Conservation (phyloP, 1,140 invertebrate species). For the Polypedilum pembai region DNA sequence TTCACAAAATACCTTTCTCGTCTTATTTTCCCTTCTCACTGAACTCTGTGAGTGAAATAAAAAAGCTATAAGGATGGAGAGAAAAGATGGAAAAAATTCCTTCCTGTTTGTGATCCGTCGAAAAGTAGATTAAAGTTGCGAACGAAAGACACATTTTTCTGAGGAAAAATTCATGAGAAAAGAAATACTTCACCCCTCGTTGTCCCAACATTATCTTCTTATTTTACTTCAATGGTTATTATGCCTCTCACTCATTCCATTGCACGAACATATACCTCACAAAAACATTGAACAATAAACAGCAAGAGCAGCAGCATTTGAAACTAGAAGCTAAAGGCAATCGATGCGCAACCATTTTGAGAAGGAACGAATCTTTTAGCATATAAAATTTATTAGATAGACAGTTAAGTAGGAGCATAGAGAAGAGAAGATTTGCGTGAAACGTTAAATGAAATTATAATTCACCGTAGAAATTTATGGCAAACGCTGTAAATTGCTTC, state of each 20-base stretch:
- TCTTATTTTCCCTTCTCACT: too few relatives aligned
- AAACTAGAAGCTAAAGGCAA: neutral
- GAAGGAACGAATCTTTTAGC: neutral
- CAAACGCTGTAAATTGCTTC: neutral
- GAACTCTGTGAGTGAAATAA: too few relatives aligned
- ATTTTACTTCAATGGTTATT: slow-evolving; percentile 25
- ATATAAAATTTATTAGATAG: slow-evolving; percentile 13
- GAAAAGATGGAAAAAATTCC: too few relatives aligned
- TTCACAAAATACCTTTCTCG: too few relatives aligned
- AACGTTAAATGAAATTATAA: slow-evolving; percentile 19
- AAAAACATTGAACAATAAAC: slow-evolving; percentile 8
- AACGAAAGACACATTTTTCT: too few relatives aligned
- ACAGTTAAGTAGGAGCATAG: neutral
- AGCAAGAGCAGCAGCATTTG: neutral
- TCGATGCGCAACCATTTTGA: neutral
- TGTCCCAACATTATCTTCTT: slow-evolving; percentile 2
- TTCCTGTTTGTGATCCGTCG: too few relatives aligned
- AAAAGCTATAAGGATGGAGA: too few relatives aligned
- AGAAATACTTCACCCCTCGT: neutral
- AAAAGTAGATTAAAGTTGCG: too few relatives aligned
- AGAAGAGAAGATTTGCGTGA: neutral
- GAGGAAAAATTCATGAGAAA: slow-evolving; percentile 1
- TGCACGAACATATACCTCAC: neutral
- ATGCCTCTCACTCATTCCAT: neutral
- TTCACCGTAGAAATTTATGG: slow-evolving; percentile 5